These are phyloP conservation scores for Aradus depressus DNA, from an alignment of 2,888 invertebrate genomes.

Conservation along the genomic window DNA sequence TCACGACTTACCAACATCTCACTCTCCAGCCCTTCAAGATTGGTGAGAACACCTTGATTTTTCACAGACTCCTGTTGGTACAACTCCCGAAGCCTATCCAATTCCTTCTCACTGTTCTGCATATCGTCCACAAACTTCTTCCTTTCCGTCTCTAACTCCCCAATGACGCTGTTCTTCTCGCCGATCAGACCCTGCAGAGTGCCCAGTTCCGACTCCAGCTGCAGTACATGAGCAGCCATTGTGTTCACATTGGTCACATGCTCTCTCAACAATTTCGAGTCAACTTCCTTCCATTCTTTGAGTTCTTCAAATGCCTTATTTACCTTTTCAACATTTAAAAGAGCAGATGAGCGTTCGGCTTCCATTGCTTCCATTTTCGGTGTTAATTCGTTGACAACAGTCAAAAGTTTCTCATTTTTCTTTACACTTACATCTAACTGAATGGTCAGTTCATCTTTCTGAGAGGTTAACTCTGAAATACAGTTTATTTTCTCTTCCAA, in stretches of 20 bases:
- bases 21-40: constrained; percentile 32
- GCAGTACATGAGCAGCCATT: constrained; percentile 10
- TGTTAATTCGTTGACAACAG: constrained; percentile 3
- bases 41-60: constrained; percentile 36
- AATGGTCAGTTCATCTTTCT: constrained; percentile 1
- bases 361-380: constrained; percentile 10
- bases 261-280: constrained; percentile 32
- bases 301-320: constrained; percentile 38
- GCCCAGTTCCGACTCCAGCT: constrained; percentile 6
- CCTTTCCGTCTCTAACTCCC: constrained; percentile 23
- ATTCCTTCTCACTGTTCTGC: constrained; percentile 16
- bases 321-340: constrained; percentile 40
- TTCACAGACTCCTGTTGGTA: constrained; percentile 26
- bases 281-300: constrained; percentile 26
- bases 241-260: constrained; percentile 7
- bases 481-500: constrained; percentile 18
- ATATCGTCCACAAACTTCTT: constrained; percentile 25
- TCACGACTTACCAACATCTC: constrained; percentile 34
- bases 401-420: constrained; percentile 1
- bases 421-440: constrained; percentile 5
- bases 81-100: constrained; percentile 25
- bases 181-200: constrained; percentile 19
- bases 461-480: constrained; percentile 8
- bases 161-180: constrained; percentile 16
- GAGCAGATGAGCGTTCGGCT: constrained; percentile 10